These are phyloP conservation scores for Mesorhabditis spiculigera DNA, from an alignment of 2,888 invertebrate species.

Conservation along the genomic window DNA sequence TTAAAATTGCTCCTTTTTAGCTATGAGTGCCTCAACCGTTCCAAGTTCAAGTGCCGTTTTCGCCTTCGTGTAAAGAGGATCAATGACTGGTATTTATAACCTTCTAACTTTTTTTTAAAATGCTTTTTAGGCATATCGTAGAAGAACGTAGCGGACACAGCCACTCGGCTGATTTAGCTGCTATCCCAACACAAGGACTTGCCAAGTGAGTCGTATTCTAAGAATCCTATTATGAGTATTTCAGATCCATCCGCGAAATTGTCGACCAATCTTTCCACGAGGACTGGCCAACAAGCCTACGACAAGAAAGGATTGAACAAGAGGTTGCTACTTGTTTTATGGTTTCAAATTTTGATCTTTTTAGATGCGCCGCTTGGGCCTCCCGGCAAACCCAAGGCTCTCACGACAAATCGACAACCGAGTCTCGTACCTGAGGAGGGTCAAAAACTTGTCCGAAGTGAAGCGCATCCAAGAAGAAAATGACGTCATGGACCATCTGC, in stretches of 20 bases:
- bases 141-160: constrained; percentile 36
- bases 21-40: constrained; percentile 38
- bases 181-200: constrained; percentile 5
- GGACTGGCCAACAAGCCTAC: constrained; percentile 22
- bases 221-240: neutral
- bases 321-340: constrained; percentile 16
- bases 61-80: constrained; percentile 15
- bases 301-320: constrained; percentile 31
- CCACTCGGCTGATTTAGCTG: constrained; percentile 20
- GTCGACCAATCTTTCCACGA: constrained; percentile 38
- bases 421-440: constrained; percentile 36
- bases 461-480: constrained; percentile 13
- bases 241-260: constrained; percentile 36
- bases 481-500: neutral
- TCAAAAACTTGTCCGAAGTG: constrained; percentile 34
- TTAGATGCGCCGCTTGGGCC: constrained; percentile 28
- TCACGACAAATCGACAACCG: constrained; percentile 41
- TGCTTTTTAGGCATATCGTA: constrained; percentile 17
- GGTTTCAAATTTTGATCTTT: neutral
- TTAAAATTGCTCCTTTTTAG: constrained; percentile 11
- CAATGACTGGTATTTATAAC: neutral
- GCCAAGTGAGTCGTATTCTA: neutral
- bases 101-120: neutral
- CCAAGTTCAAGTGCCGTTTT: constrained; percentile 37
- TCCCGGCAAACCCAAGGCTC: constrained; percentile 37